Conservation (phyloP, 2,797 vertebrate genomes). For the Muscicapa comitata region DNA sequence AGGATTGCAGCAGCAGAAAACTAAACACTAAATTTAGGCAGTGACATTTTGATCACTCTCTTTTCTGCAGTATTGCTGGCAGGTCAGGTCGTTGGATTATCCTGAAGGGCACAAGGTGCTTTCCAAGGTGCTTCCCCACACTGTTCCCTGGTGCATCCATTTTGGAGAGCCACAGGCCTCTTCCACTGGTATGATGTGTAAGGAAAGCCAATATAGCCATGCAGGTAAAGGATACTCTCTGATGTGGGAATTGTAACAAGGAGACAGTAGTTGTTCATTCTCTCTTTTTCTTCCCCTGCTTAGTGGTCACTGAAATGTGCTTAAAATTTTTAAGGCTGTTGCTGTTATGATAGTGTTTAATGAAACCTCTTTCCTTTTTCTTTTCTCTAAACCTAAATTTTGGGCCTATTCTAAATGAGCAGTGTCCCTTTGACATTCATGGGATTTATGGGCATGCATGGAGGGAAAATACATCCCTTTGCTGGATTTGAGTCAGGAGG, state of each 20-base stretch:
- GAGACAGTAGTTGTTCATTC: background rate
- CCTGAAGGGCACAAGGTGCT: background rate
- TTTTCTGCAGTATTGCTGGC: background rate
- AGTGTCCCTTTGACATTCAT: conserved; percentile 72
- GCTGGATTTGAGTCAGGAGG: conserved; percentile 58
- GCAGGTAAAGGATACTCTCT: background rate
- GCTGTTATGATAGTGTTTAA: conserved; percentile 17
- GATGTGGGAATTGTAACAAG: background rate
- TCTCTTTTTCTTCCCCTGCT: background rate
- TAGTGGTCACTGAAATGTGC: background rate
- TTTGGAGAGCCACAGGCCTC: background rate
- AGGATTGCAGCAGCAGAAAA: background rate
- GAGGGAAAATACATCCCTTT: conserved; percentile 58
- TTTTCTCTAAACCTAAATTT: conserved; percentile 42
- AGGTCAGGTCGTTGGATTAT: background rate
- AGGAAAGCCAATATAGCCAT: background rate
- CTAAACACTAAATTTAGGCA: background rate
- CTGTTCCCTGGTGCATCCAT: background rate
- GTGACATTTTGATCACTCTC: background rate
- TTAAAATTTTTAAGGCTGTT: conserved; percentile 14
- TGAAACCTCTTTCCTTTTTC: background rate
- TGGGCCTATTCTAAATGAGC: conserved; percentile 32
- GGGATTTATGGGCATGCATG: conserved; percentile 53
- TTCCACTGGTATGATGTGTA: background rate
- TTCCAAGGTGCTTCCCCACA: background rate